phyloP scores from a whole-genome alignment of 2,113 vertebrate species.

The Leuciscus idus region DNA sequence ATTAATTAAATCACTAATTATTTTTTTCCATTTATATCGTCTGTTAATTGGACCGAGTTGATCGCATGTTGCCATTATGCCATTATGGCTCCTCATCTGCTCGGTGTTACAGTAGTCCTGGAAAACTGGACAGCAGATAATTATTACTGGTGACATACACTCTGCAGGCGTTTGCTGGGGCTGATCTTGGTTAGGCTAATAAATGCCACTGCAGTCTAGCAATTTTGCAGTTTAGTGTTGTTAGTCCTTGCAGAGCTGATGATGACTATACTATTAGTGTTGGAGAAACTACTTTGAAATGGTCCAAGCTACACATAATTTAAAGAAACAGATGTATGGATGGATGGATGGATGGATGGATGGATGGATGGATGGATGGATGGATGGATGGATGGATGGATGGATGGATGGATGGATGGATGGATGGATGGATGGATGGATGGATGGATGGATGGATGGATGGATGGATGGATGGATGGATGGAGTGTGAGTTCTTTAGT shows the following conservation, averaged over 20 bases:
- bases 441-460: neutral
- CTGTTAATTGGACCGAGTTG: neutral
- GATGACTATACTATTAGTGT: neutral
- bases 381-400: too few relatives aligned
- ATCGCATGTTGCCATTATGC: neutral
- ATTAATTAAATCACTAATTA: slow-evolving; percentile 51
- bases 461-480: neutral
- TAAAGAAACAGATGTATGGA: neutral
- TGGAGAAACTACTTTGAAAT: neutral
- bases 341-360: too few relatives aligned
- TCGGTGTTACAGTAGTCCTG: neutral
- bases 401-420: too few relatives aligned
- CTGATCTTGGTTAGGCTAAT: neutral
- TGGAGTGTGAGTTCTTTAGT: neutral
- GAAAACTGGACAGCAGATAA: neutral
- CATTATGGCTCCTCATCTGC: neutral
- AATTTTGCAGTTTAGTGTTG: neutral
- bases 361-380: too few relatives aligned
- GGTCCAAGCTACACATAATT: neutral
- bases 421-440: neutral
- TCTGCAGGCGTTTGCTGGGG: neutral
- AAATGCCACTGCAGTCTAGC: neutral
- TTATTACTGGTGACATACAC: slow-evolving; percentile 10
- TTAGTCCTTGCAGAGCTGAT: neutral
- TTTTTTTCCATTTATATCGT: neutral